Base-by-base conservation (phyloP, 2,888 invertebrate genomes). In the Uropetala carovei region DNA sequence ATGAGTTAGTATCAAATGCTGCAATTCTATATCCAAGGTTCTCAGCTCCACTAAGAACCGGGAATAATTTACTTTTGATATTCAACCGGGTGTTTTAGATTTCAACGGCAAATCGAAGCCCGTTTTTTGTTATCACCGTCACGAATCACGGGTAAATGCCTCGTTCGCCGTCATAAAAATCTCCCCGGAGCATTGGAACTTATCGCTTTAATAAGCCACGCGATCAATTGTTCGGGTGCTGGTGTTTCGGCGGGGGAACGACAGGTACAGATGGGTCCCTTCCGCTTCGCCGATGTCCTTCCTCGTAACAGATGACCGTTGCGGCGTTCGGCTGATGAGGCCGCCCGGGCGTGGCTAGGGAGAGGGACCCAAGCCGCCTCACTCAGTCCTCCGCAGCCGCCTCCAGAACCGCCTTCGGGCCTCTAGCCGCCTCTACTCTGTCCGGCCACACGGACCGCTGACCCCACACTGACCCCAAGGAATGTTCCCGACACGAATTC, bases 401-500 rank as follows among this genome's bases (percentile, higher is more conserved):
- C 83, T 83, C 57, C 83, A 57, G 56, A 83, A 57, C 83, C 83
- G 83, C 83, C 83, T 56, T n/a, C 18, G 83, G 83, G 83, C n/a
- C 83, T 43, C 43, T 43, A 14, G 83, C 56, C n/a, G 30, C 3
- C 30, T 82, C 5, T 11, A 3, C 83, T 7, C 18, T 57, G 0
- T 10, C 83, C 56, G 4, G 10, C n/a, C n/a, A 4, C 75, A n/a
- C 64, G n/a, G 16, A 18, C 13, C 30, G 13, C 56, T 14, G 30
- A 43, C 13, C 83, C 83, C 10, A 10, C 83, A 43, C 83, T 14
- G 13, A 7, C 16, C 83, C 14, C 18, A 18, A 8, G 83, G 83
- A 43, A 83, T 83, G 83, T n/a, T n/a, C 83, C n/a, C 43, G 83
- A 83, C 83, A 43, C 56, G 83, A 43, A 83, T 83, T 83, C 83